Base-by-base conservation (phyloP, 23 tunicate species). In the Trididemnum clinides region DNA sequence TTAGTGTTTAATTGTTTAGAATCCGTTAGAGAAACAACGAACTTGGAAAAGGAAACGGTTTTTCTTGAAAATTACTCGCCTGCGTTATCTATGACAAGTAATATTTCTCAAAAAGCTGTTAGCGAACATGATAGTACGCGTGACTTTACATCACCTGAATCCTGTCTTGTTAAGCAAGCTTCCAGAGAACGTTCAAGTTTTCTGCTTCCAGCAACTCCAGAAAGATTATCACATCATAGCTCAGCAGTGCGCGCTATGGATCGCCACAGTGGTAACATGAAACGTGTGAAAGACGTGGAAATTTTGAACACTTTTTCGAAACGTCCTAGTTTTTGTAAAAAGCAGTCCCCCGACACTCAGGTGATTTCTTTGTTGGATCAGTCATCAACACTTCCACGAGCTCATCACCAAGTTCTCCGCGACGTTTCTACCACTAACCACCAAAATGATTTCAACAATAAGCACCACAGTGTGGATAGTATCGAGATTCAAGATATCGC, bases 231-330 rank as follows among this genome's bases (percentile, higher is more conserved):
- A 0, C 86, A 87, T 27, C 95, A 90, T 50, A 90, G 95, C 39
- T 85, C 95, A 38, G 95, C 95, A 2, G 95, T 90, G 3, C 88
- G 84, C 12, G 86, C 95, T 0, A 57, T 90, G 28, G 95, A 90
- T 34, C 78, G 95, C 10, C 95, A 90, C 64, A 85, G 85, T 28
- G 87, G 84, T 10, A 80, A 90, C 33, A 21, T 90, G 33, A 86
- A 90, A 49, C 83, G 92, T 10, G 64, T 78, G 3, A 88, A 88
- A 49, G 84, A 57, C 15, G 28, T 64, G 4, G 66, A 57, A 5
- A 33, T 66, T 3, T 65, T 63, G 15, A 33, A 36, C 1, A 30
- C 69, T 27, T 74, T 78, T 12, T 1, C 75, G 32, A 87, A 80
- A 80, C 80, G 85, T 35, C 81, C 91, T 18, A 71, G 85, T 72